Conservation (phyloP, 2,888 invertebrate species). For the Calameuta idolon region DNA sequence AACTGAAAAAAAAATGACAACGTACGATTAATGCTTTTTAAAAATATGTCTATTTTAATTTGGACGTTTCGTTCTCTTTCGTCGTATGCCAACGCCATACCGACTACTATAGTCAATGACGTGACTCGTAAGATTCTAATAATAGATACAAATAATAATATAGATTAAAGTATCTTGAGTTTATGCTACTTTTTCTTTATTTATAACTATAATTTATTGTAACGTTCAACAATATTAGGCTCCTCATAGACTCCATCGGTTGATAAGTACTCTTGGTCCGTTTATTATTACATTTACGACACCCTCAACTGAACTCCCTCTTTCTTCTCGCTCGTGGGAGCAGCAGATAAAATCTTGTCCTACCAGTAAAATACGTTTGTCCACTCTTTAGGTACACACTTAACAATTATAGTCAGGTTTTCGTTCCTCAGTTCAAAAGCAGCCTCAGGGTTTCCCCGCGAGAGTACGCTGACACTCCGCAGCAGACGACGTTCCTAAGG, state of each 20-base stretch:
- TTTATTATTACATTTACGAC: not conserved
- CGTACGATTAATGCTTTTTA: not conserved
- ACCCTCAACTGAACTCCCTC: not conserved
- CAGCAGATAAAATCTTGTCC: not conserved
- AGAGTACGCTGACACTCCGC: not conserved
- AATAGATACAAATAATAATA: not conserved
- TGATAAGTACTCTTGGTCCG: not conserved
- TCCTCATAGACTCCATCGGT: not conserved
- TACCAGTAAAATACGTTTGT: not conserved
- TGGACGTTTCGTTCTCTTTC: not conserved
- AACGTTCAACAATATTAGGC: not conserved
- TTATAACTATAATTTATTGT: not conserved
- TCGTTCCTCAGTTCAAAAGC: not conserved
- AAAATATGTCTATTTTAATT: not conserved
- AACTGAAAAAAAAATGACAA: not conserved
- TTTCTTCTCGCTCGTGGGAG: not conserved
- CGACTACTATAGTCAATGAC: not conserved
- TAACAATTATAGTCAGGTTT: not conserved
- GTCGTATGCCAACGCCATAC: not conserved
- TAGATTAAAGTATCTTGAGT: not conserved
- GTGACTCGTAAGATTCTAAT: not conserved
- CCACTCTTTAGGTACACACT: not conserved
- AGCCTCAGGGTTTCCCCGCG: not conserved
- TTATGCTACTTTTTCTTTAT: not conserved
- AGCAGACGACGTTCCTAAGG: not conserved